Percentiles rank a stretch among this genome's conserved stretches.
These are phyloP conservation scores for Mythimna ferrago DNA, from an alignment of 2,888 invertebrate genomes.

Conservation along the genomic window DNA sequence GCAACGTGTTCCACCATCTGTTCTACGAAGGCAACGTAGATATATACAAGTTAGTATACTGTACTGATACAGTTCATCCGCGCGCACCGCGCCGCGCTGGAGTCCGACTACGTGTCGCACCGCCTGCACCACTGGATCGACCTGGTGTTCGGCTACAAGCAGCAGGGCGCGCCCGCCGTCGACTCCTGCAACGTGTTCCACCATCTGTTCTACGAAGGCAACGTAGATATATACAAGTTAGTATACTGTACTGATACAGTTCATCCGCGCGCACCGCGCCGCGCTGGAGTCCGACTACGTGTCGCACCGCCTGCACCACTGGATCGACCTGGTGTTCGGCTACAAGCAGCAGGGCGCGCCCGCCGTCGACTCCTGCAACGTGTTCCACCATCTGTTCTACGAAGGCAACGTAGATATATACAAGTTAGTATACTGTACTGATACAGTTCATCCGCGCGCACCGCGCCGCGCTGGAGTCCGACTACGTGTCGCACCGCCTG, in stretches of 20 bases:
- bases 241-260: constrained; percentile 80
- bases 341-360: constrained; percentile 97
- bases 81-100: constrained; percentile 97
- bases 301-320: constrained; percentile 98
- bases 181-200: constrained; percentile 99
- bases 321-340: constrained; percentile 99
- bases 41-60: constrained; percentile 95
- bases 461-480: constrained; percentile 98
- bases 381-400: constrained; percentile 99
- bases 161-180: constrained; percentile 96
- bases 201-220: constrained; percentile 99
- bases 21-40: constrained; percentile 99
- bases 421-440: constrained; percentile 90
- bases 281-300: constrained; percentile 99
- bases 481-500: constrained; percentile 98
- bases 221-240: constrained; percentile 99
- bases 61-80: constrained; percentile 93
- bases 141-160: constrained; percentile 99
- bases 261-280: constrained; percentile 97
- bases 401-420: constrained; percentile 99
- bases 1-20: constrained; percentile 99
- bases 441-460: constrained; percentile 96
- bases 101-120: constrained; percentile 99
- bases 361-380: constrained; percentile 98
- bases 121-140: constrained; percentile 99